Conservation (phyloP, 2,113 vertebrate species). For the Datnioides undecimradiatus region DNA sequence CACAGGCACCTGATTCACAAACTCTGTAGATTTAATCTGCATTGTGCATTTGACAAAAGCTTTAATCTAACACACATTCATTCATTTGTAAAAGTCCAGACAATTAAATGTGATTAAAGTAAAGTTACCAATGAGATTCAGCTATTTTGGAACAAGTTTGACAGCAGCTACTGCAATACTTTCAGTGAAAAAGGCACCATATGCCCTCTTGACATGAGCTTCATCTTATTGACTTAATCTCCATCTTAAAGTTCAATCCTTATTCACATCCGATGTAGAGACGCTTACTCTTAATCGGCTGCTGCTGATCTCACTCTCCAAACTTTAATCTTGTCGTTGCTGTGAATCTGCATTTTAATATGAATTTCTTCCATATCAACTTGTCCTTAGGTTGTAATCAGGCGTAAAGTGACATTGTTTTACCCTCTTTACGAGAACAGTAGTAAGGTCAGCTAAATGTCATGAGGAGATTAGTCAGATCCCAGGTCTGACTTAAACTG, state of each 20-base stretch:
- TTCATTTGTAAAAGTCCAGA: too few species aligned
- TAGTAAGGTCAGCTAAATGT: not conserved
- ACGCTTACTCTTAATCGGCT: conserved; percentile 8
- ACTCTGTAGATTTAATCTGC: too few species aligned
- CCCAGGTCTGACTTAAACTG: not conserved
- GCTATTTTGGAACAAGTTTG: not conserved
- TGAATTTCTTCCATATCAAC: not conserved
- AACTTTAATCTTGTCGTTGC: not conserved
- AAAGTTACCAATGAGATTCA: not conserved
- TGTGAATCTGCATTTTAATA: not conserved
- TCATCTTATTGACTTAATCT: conserved; percentile 27
- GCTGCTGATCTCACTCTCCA: not conserved
- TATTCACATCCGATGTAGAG: not conserved
- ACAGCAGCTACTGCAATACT: not conserved
- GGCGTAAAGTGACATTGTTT: not conserved
- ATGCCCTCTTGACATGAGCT: not conserved
- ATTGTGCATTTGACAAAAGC: too few species aligned
- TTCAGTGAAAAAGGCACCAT: not conserved
- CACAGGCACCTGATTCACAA: too few species aligned
- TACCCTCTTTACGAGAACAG: not conserved
- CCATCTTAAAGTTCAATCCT: not conserved
- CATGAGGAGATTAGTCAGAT: not conserved
- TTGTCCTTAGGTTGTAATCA: not conserved
- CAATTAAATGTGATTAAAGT: too few species aligned
- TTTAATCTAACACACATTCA: too few species aligned